Conservation (phyloP, 2,113 vertebrate species). For the Megatriorchis doriae region DNA sequence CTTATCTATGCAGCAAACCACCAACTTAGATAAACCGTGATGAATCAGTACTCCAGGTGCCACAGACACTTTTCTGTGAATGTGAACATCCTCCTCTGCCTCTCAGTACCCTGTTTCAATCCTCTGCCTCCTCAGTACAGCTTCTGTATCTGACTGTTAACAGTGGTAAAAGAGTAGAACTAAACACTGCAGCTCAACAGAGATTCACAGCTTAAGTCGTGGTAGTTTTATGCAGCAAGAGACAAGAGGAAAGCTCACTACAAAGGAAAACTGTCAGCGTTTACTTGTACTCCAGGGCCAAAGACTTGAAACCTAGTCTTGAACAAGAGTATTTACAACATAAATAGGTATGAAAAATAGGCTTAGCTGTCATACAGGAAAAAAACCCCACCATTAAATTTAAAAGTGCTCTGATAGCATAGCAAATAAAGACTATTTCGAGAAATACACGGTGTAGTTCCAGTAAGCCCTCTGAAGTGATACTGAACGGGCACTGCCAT, state of each 20-base stretch:
- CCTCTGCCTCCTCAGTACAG: not conserved
- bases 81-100: rapidly evolving
- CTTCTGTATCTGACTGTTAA: not conserved
- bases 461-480: not conserved
- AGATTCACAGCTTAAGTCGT: not conserved
- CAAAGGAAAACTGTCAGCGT: not conserved
- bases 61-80: not conserved
- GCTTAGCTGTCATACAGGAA: not conserved
- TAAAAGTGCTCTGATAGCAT: not conserved
- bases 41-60: rapidly evolving
- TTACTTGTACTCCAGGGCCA: not conserved
- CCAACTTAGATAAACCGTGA: not conserved
- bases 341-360: not conserved
- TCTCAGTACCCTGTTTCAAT: not conserved
- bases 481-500: no score
- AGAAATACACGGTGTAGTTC: rapidly evolving
- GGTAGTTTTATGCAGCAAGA: not conserved
- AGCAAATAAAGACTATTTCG: not conserved
- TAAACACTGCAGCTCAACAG: not conserved
- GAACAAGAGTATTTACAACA: not conserved
- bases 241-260: not conserved
- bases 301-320: not conserved
- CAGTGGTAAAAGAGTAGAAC: not conserved
- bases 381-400: not conserved
- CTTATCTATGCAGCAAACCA: not conserved